Conservation (phyloP, 2,888 invertebrate species). For the Syrista parreyssii region DNA sequence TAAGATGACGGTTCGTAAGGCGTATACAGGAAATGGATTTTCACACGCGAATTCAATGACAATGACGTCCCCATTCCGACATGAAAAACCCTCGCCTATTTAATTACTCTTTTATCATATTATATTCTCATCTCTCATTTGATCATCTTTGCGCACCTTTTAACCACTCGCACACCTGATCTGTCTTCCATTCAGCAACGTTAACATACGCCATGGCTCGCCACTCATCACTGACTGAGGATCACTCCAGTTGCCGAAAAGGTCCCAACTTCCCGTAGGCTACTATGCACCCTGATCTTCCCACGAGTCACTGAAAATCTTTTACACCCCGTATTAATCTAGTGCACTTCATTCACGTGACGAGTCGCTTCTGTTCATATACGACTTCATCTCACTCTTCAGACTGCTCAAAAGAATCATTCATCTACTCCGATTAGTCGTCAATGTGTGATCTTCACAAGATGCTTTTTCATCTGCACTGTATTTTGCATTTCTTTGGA, state of each 20-base stretch:
- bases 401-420: background rate
- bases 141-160: slow-evolving; percentile 73
- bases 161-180: slow-evolving; percentile 91
- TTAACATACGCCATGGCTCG: slow-evolving; percentile 80
- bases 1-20: slow-evolving; percentile 9
- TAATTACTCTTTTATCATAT: slow-evolving; percentile 83
- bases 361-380: background rate
- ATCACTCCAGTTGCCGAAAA: background rate
- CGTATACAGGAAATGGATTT: slow-evolving; percentile 27
- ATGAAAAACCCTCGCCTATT: slow-evolving; percentile 91
- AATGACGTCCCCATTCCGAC: slow-evolving; percentile 65
- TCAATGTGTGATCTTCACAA: background rate
- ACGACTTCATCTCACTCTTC: background rate
- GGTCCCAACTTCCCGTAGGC: background rate
- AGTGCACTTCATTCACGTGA: background rate
- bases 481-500: background rate
- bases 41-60: slow-evolving; percentile 9
- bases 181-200: slow-evolving; percentile 90
- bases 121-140: background rate
- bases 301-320: background rate
- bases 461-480: background rate
- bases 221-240: slow-evolving; percentile 10
- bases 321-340: background rate
- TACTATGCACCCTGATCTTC: background rate
- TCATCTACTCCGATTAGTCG: background rate